These are phyloP conservation scores for Cyprinodon tularosa DNA, from an alignment of 2,113 vertebrate species.

Conservation along the genomic window DNA sequence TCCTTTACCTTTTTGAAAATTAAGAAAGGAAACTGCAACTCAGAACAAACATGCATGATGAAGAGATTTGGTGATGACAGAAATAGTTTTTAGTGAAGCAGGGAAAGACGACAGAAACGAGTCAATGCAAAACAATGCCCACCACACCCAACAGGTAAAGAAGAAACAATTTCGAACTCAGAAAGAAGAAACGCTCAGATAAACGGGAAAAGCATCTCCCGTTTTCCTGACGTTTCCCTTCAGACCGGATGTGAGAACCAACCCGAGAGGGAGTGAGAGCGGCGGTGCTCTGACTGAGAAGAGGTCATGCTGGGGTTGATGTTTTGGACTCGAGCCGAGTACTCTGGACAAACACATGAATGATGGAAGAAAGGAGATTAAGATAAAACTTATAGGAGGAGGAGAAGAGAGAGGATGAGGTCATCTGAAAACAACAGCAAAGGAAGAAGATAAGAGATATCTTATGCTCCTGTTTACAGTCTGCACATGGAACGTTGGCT, in stretches of 20 bases:
- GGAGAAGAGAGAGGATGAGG: constrained; percentile 27
- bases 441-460: constrained; percentile 3
- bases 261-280: constrained; percentile 89
- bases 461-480: not conserved
- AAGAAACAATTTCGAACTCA: constrained; percentile 29
- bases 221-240: constrained; percentile 36
- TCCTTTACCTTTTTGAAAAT: constrained; percentile 33
- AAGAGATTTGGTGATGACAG: not conserved
- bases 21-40: constrained; percentile 27
- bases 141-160: constrained; percentile 42
- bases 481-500: not conserved
- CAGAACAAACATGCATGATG: constrained; percentile 34
- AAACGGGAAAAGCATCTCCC: constrained; percentile 11
- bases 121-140: constrained; percentile 40
- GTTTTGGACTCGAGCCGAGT: constrained; percentile 88
- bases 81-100: not conserved
- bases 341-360: constrained; percentile 84
- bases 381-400: constrained; percentile 64
- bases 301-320: constrained; percentile 78
- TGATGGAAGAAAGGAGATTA: constrained; percentile 61
- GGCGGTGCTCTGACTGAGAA: constrained; percentile 83
- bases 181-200: constrained; percentile 43
- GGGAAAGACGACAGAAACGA: not conserved
- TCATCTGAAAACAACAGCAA: constrained; percentile 6
- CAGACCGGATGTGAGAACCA: constrained; percentile 75